Evolutionary conservation across 2,888 invertebrate species (phyloP).

Genomic region (Epinotia ramella): DNA sequence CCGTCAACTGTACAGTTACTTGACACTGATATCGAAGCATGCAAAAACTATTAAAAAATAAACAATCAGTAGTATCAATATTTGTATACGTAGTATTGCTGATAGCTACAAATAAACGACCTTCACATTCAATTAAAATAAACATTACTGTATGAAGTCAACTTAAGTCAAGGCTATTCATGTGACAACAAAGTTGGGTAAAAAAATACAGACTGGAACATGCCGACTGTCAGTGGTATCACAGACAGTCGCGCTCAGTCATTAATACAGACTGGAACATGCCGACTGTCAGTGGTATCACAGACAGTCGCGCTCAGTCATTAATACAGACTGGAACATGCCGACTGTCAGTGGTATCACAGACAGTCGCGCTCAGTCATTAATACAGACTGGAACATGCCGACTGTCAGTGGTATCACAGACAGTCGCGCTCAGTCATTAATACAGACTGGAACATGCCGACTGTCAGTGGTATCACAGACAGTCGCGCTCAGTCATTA

Average conservation of each 20-base stretch:
- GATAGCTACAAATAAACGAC: constrained; percentile 11
- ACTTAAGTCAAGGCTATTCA: neutral
- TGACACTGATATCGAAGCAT: constrained; percentile 7
- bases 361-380: too few species aligned
- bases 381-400: neutral
- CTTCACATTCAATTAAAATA: neutral
- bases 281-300: too few species aligned
- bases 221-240: too few species aligned
- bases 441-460: too few species aligned
- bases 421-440: too few species aligned
- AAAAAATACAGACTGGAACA: neutral
- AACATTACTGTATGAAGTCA: neutral
- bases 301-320: too few species aligned
- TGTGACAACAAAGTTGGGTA: neutral
- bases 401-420: too few species aligned
- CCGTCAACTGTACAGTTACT: neutral
- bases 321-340: neutral
- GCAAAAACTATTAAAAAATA: constrained; percentile 13
- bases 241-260: too few species aligned
- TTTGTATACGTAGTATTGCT: constrained; percentile 9
- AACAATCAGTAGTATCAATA: neutral
- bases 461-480: too few species aligned
- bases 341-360: too few species aligned
- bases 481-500: too few species aligned
- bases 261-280: neutral